phyloP scores from a whole-genome alignment of 1,140 invertebrate species.

The Bombus vancouverensis region DNA sequence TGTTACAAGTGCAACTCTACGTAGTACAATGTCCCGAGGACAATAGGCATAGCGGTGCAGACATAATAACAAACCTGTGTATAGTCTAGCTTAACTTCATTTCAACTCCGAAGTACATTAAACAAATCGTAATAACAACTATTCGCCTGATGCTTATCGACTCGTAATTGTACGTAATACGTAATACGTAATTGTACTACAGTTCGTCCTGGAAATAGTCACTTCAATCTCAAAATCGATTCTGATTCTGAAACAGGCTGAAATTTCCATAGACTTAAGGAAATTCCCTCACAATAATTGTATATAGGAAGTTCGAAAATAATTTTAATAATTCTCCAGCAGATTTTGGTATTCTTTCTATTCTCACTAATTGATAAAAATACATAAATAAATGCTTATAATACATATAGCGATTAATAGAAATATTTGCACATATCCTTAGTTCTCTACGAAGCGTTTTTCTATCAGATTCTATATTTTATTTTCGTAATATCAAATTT shows the following conservation, averaged over 20 bases:
- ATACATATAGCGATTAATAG: too few species aligned
- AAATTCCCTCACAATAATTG: background rate
- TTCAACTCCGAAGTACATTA: background rate
- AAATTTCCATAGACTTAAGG: background rate
- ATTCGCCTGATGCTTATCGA: background rate
- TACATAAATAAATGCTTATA: too few species aligned
- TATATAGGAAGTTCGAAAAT: background rate
- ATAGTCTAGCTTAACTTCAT: background rate
- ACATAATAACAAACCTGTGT: background rate
- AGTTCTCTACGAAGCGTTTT: too few species aligned
- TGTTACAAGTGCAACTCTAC: background rate
- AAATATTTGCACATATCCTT: too few species aligned
- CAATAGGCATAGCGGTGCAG: background rate
- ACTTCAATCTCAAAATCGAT: background rate
- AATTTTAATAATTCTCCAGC: too few species aligned
- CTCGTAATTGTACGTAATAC: too few species aligned
- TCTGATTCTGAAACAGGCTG: background rate
- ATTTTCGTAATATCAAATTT: too few species aligned
- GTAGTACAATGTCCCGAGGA: background rate
- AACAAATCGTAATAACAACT: conserved; percentile 20
- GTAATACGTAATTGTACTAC: background rate
- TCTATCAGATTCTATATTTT: too few species aligned
- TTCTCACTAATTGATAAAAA: too few species aligned
- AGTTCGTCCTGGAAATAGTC: background rate
- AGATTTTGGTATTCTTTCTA: too few species aligned